Percentiles rank a stretch among this genome's conserved stretches.
Conservation (phyloP, 2,113 vertebrate genomes). For the Mobula hypostoma region DNA sequence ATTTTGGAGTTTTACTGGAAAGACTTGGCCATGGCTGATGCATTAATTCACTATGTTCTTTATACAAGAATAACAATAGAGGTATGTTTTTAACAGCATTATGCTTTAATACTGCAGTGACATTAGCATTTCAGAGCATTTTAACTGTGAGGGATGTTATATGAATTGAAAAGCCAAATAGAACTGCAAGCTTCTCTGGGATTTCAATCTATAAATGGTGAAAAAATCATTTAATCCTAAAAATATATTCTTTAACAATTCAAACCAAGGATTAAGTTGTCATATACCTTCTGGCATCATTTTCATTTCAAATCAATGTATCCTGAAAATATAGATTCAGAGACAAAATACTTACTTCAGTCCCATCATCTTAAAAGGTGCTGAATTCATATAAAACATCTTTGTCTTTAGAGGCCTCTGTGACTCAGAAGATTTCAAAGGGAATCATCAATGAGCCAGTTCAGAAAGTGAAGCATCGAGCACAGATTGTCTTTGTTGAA, state of each 20-base stretch:
- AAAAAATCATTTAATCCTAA: not conserved
- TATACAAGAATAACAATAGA: not conserved
- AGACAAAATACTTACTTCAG: not conserved
- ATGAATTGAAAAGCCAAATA: not conserved
- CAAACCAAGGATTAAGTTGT: slow-evolving; percentile 3
- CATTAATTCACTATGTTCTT: not conserved
- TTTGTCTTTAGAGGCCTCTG: not conserved
- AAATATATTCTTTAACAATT: not conserved
- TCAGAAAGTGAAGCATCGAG: not conserved
- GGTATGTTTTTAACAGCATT: not conserved
- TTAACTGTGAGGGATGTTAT: not conserved
- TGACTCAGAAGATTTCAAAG: not conserved
- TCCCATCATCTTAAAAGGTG: not conserved
- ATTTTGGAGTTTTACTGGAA: no score
- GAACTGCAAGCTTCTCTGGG: not conserved
- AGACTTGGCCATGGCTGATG: not conserved
- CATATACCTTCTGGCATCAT: not conserved
- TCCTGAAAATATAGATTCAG: not conserved
- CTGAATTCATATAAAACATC: slow-evolving; percentile 24
- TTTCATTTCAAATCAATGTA: slow-evolving; percentile 4
- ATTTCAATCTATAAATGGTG: not conserved
- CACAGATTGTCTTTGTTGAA: not conserved
- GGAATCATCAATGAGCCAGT: not conserved
- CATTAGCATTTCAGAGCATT: not conserved
- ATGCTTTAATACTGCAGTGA: not conserved